Conservation (phyloP, 2,797 vertebrate species). For the Chiroxiphia lanceolata region DNA sequence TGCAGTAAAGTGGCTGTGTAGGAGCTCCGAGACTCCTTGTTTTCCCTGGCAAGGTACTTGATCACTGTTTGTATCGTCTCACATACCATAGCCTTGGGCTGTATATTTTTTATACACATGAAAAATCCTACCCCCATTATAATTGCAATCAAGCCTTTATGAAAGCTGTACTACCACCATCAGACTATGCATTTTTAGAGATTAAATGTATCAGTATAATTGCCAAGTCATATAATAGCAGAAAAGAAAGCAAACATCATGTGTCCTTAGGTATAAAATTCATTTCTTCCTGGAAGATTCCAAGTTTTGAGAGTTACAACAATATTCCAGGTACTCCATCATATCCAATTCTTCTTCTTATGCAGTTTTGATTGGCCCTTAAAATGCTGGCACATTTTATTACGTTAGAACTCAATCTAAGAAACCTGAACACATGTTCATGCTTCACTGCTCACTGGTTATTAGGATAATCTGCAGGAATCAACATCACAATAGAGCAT, state of each 20-base stretch:
- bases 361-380: background rate
- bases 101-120: fast-evolving
- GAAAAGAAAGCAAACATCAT: background rate
- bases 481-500: slow-evolving; percentile 19
- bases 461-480: slow-evolving; percentile 34
- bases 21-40: background rate
- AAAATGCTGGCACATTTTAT: background rate
- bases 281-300: background rate
- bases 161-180: background rate
- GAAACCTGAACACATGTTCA: background rate
- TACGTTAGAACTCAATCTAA: background rate
- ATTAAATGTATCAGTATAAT: background rate
- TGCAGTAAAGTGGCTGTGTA: background rate
- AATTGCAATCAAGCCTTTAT: background rate
- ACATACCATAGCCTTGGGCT: fast-evolving
- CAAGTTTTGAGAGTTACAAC: background rate
- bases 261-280: background rate
- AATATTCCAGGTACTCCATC: background rate
- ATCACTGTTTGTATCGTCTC: background rate
- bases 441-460: background rate
- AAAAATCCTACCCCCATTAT: background rate
- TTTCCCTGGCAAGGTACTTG: background rate
- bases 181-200: background rate
- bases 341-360: background rate
- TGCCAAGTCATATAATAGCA: background rate